Evolutionary conservation across 2,888 invertebrate genomes (phyloP).

Genomic region (Coecobrya sp.): DNA sequence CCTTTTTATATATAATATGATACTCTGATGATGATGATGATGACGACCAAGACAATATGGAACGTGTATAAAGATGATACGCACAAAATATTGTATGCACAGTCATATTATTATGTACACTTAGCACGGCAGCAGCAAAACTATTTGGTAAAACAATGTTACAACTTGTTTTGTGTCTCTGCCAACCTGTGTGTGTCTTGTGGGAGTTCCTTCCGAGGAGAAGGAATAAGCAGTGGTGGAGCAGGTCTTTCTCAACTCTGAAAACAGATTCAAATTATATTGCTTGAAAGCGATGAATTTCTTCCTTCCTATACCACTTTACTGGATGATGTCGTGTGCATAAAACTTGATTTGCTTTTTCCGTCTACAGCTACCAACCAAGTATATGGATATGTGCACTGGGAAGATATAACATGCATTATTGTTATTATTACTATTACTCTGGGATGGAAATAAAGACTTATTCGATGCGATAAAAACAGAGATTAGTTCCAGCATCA

Average conservation of each 20-base stretch:
- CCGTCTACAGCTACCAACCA: background rate
- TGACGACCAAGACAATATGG: conserved; percentile 31
- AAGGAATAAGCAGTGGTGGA: background rate
- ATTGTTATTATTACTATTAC: conserved; percentile 65
- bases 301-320: conserved; percentile 63
- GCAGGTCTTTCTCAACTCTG: background rate
- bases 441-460: conserved; percentile 77
- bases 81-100: background rate
- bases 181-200: conserved; percentile 71
- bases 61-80: background rate
- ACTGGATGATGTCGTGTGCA: conserved; percentile 55
- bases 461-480: conserved; percentile 74
- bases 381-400: background rate
- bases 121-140: background rate
- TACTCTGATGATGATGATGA: conserved; percentile 38
- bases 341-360: conserved; percentile 69
- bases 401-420: background rate
- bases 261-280: conserved; percentile 64
- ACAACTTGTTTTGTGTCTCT: conserved; percentile 67
- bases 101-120: conserved; percentile 8
- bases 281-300: conserved; percentile 56
- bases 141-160: conserved; percentile 52
- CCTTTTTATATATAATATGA: conserved; percentile 43
- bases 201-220: conserved; percentile 34
- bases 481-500: conserved; percentile 71